Evolutionary conservation across 1,140 invertebrate genomes (phyloP), one percentile per base, ranked within the genome.

Genomic region (Drosophila watanabei): DNA sequence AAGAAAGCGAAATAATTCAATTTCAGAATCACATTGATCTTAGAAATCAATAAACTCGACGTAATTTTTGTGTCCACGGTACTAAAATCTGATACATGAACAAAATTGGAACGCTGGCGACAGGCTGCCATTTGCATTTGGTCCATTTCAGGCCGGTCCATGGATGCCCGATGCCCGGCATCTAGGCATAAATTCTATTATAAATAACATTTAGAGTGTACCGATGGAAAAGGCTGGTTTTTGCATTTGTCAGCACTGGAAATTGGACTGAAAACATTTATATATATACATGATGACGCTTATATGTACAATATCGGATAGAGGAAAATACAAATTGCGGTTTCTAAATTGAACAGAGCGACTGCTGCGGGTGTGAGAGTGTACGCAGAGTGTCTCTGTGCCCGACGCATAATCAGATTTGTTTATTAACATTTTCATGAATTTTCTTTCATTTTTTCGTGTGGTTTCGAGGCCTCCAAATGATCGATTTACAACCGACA

Each of bases 101-200:
- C 41, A 0, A 88, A 88, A 89, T 79, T 81, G 86, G 81, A 79
- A 59, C 78, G 81, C 48, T 48, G 62, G 70, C 81, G 85, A 81
- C 82, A 65, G 79, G 58, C 81, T 89, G 85, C 85, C 85, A 88
- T 88, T 89, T 89, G 85, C 85, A 90, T 90, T 88, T 79, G 73
- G 64, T 70, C 45, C 63, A 71, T 30, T 71, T 35, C 39, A 16
- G 49, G 30, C 30, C 35, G 18, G 7, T 54, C 58, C 62, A 76
- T 70, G 45, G 66, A 68, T 78, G 46, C n/a, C 37, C 61, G 46
- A 61, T 78, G 60, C 11, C 32, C 58, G 49, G 60, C 54, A 70
- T 73, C 73, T 88, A 85, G 85, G 86, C 85, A 88, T 89, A 88
- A 88, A 88, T 89, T 89, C 86, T 89, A 89, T 88, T 88, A 88